Conservation (phyloP, 2,113 vertebrate genomes). For the Phalacrocorax brasilianus region DNA sequence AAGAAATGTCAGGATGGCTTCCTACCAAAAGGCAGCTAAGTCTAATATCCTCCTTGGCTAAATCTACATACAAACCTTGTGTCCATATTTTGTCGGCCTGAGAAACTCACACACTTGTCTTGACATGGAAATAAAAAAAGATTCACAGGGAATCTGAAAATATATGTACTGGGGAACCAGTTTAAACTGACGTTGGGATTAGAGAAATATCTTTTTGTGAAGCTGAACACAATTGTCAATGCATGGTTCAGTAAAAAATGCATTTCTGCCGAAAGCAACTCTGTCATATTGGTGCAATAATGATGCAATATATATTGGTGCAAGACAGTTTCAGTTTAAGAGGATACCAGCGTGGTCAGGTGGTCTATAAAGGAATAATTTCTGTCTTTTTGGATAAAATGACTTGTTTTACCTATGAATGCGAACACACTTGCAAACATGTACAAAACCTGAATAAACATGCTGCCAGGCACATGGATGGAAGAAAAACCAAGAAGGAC, state of each 20-base stretch:
- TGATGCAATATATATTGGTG: not conserved
- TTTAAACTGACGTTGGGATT: not conserved
- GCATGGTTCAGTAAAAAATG: not conserved
- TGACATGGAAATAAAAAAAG: conserved; percentile 3
- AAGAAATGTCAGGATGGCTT: conserved; percentile 8
- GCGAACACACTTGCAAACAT: not conserved
- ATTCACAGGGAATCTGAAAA: not conserved
- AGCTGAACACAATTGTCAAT: not conserved
- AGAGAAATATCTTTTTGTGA: not conserved
- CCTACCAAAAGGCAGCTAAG: conserved; percentile 9
- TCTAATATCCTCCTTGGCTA: not conserved
- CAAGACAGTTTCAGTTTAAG: not conserved
- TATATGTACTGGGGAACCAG: not conserved
- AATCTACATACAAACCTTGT: not conserved
- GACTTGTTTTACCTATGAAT: not conserved
- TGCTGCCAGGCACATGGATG: not conserved
- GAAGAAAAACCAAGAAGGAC: not conserved
- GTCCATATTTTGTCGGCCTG: not conserved
- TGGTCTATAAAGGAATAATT: not conserved
- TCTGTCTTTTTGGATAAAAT: not conserved
- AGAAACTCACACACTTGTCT: not conserved
- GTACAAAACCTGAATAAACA: not conserved
- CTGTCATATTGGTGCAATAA: not conserved
- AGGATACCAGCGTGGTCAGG: not conserved
- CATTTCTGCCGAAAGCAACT: not conserved